A percentile compares a stretch with the other conserved stretches of the same genome.
These are phyloP conservation scores for Drosophila willistoni DNA, from an alignment of 1,140 invertebrate genomes.

Conservation along the genomic window DNA sequence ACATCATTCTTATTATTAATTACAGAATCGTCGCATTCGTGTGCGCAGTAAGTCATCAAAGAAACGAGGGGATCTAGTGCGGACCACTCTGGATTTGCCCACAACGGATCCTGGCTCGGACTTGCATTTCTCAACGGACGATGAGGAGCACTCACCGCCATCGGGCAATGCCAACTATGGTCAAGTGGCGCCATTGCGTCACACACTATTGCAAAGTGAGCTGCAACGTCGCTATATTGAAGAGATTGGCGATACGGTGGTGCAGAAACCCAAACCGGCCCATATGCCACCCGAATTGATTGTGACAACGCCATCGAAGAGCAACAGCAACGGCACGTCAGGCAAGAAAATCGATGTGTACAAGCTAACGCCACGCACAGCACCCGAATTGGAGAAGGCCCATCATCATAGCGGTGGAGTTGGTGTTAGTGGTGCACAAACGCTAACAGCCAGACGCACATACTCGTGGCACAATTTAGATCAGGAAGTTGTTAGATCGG, in stretches of 20 bases:
- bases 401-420: slow-evolving; percentile 25
- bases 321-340: slow-evolving; percentile 13
- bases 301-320: slow-evolving; percentile 74
- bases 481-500: slow-evolving; percentile 37
- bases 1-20: no score
- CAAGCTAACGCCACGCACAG: slow-evolving; percentile 63
- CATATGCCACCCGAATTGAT: slow-evolving; percentile 82
- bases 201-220: slow-evolving; percentile 71
- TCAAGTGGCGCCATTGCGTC: slow-evolving; percentile 61
- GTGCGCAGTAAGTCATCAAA: slow-evolving; percentile 57
- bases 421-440: background rate
- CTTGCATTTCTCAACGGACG: slow-evolving; percentile 84
- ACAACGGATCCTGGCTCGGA: slow-evolving; percentile 85
- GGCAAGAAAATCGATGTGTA: slow-evolving; percentile 59
- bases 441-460: slow-evolving; percentile 55
- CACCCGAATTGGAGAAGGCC: slow-evolving; percentile 37
- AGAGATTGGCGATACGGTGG: slow-evolving; percentile 67
- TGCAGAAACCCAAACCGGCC: slow-evolving; percentile 57
- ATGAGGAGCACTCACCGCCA: slow-evolving; percentile 78
- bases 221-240: slow-evolving; percentile 75
- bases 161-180: slow-evolving; percentile 49
- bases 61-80: slow-evolving; percentile 65
- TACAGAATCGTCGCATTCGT: slow-evolving; percentile 60
- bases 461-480: slow-evolving; percentile 82
- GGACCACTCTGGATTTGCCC: slow-evolving; percentile 84